Evolutionary conservation across 2,888 invertebrate genomes (phyloP), one percentile per base, ranked within the genome.

Genomic region (Oegoconia quadripuncta): DNA sequence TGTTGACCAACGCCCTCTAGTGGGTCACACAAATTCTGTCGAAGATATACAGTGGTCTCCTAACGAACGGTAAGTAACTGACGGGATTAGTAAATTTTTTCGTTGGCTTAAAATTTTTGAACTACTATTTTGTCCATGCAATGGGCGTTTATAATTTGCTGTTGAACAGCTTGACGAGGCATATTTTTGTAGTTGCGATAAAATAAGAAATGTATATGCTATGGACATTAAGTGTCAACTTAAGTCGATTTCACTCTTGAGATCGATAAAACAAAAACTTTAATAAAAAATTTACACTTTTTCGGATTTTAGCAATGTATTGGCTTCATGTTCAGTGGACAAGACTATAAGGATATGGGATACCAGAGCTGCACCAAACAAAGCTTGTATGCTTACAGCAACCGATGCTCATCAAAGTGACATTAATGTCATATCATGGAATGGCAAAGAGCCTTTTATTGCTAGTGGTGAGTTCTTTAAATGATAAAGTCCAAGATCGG

Each of bases 21-120:
- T 91, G 34, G 97, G 96, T 0, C 99, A 99, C 71, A 93, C 93
- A 13, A 92, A 90, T 32, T 98, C 98, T 17, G 96, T 99, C 8
- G 99, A 99, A 88, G 99, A 99, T 76, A 88, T 99, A 46, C 98
- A 99, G 67, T 99, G 99, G 99, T 98, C 98, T 42, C 98, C 98
- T 1, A 97, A 93, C 81, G 99, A 99, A 86, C 89, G 81, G 88
- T 78, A 64, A 47, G n/a, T 12, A 2, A 26, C 12, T 31, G 9
- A 12, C 7, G 3, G 11, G 5, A 32, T 11, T 13, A 29, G 9
- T 12, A 29, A 12, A 29, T 29, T 7, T 29, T 29, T 7, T 29
- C 8, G 20, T 7, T 25, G 25, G 18, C 8, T 29, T 29, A 14
- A 8, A 15, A 29, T 9, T 26, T 13, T 11, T 12, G 3, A 3